Evolutionary conservation across 2,797 vertebrate species (phyloP), one percentile per base, ranked within the genome.

Genomic region (Protosalanx chinensis): DNA sequence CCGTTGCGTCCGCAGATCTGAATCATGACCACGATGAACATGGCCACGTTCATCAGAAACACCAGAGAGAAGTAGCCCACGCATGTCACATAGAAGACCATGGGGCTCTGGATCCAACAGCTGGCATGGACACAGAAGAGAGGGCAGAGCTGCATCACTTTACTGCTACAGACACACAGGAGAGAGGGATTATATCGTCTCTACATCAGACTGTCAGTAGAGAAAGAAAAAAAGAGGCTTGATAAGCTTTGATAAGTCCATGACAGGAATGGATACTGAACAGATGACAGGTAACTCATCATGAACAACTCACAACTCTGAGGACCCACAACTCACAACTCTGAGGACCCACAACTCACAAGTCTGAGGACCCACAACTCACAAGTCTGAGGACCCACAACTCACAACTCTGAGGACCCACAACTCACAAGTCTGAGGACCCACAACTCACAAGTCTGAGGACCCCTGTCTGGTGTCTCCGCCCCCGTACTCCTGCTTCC

Each of bases 21-120:
- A 79, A 95, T 93, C 96, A 99, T 96, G 46, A 99, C 97, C 87
- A 99, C 97, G 8, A 97, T 89, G 79, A 99, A 98, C 97, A 99
- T 98, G 90, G 96, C 96, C 0, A 98, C 84, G 2, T 99, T 98
- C 80, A 98, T 90, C 29, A 99, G 91, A 73, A 99, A 98, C 83
- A 99, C 89, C 75, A 97, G 77, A 74, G 92, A 96, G 76, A 99
- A 98, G 85, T 97, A 98, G 32, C 93, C 94, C 0, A 94, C 95
- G 12, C 95, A 96, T 67, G 95, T 95, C 79, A 91, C 87, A 20
- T 97, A 98, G 89, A 98, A 98, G 1, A 98, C 92, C 1, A 89
- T 78, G 0, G 77, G 30, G 18, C 83, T 90, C 62, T 76, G 87
- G 87, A 99, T 96, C 96, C 96, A 99, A 78, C 97, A 99, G 89